Evolutionary conservation across 2,113 vertebrate genomes (phyloP).

Genomic region (Vicugna pacos): DNA sequence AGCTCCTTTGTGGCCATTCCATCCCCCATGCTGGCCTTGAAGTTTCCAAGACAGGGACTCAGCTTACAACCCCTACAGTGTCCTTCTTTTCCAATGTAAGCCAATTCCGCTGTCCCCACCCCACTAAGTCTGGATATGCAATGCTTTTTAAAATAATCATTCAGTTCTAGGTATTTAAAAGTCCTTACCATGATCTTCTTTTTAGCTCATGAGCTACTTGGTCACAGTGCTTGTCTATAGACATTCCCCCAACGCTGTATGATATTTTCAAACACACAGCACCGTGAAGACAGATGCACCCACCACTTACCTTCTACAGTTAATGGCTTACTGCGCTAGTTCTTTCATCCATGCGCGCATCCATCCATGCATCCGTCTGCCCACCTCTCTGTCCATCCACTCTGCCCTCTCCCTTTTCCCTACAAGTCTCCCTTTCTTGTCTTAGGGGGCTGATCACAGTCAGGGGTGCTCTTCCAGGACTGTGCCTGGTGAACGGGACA

Average conservation of each 20-base stretch:
- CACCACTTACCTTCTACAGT: fast-evolving
- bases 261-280: background rate
- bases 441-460: background rate
- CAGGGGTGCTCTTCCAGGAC: background rate
- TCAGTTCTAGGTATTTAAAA: background rate
- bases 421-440: background rate
- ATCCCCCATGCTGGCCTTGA: fast-evolving
- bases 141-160: fast-evolving
- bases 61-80: fast-evolving
- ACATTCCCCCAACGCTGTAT: fast-evolving
- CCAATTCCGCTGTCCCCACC: fast-evolving
- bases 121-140: background rate
- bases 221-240: background rate
- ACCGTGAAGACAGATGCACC: background rate
- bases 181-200: background rate
- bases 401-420: background rate
- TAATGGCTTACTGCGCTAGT: fast-evolving
- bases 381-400: background rate
- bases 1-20: fast-evolving
- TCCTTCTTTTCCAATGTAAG: background rate
- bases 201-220: background rate
- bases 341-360: background rate
- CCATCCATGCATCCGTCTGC: fast-evolving
- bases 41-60: fast-evolving
- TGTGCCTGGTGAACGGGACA: background rate